Conservation (phyloP, 2,797 vertebrate species). For the Micromesistius poutassou region DNA sequence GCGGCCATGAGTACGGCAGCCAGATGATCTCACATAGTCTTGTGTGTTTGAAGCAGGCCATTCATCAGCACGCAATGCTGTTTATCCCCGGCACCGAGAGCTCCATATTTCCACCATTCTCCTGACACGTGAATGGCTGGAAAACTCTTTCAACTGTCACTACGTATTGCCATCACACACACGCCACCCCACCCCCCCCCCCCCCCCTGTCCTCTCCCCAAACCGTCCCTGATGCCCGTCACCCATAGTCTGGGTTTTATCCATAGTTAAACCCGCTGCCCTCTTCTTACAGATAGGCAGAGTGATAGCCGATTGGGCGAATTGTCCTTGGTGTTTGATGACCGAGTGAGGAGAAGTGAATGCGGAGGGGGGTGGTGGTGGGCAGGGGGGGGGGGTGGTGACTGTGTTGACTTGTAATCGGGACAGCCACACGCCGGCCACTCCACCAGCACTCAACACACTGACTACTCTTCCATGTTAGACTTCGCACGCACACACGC, state of each 20-base stretch:
- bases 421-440: constrained; percentile 52
- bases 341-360: neutral
- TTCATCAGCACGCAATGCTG: constrained; percentile 33
- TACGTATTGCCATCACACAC: constrained; percentile 26
- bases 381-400: neutral
- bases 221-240: neutral
- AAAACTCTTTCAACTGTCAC: constrained; percentile 46
- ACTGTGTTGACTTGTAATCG: constrained; percentile 53
- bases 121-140: constrained; percentile 31
- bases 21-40: constrained; percentile 41
- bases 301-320: constrained; percentile 36
- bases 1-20: constrained; percentile 26
- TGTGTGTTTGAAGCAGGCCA: constrained; percentile 31
- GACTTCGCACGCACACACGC: constrained; percentile 24
- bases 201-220: too few species aligned
- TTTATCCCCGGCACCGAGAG: constrained; percentile 25
- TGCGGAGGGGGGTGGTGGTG: too few species aligned
- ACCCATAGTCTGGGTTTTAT: constrained; percentile 34
- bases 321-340: constrained; percentile 18
- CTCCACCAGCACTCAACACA: constrained; percentile 18
- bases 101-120: constrained; percentile 36
- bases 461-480: constrained; percentile 20
- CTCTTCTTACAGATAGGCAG: constrained; percentile 50
- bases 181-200: neutral
- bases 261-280: constrained; percentile 36